Base-by-base conservation (phyloP, 2,888 invertebrate genomes). In the Physocephala rufipes region DNA sequence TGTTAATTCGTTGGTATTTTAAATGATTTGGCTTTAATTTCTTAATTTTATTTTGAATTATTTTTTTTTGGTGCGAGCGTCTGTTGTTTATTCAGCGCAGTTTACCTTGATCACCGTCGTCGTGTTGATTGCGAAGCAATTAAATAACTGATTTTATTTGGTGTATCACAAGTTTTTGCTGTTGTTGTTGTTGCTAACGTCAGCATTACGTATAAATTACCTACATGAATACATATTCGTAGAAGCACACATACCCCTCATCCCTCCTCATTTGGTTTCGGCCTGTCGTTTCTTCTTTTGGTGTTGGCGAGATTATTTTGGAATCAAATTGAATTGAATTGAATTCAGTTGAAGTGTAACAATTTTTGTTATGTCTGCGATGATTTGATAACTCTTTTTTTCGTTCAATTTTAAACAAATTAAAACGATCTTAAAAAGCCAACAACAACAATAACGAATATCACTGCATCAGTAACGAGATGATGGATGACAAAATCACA, bases 381-480 rank as follows among this genome's bases (percentile, higher is more conserved):
- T 36, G 36, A 63, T 24, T 67, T 63, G 62, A 63, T 43, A 63
- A 36, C 36, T 36, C 9, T 36, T 36, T 36, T 36, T 4, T 36
- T 36, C n/a, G n/a, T n/a, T n/a, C n/a, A 47, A 71, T 65, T 64
- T 59, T 51, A 49, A 67, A 67, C 64, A 43, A 70, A 73, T 62
- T 59, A 71, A 63, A 69, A 21, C 64, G 26, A 59, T 55, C 3
- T 43, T 9, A 13, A 70, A 36, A 65, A 58, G 19, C 63, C 47
- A 49, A 61, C 24, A 45, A 53, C 49, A 36, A 36, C 53, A 49
- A 61, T 9, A 7, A 36, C 36, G 36, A 36, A 36, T 36, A 36
- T 36, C n/a, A n/a, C n/a, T n/a, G 36, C 9, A 36, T 36, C 36
- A 36, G 36, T 9, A 47, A 45, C 66, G 28, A 67, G 63, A 68